These are phyloP conservation scores for Meandrusa payeni DNA, from an alignment of 2,888 invertebrate species.

Conservation along the genomic window DNA sequence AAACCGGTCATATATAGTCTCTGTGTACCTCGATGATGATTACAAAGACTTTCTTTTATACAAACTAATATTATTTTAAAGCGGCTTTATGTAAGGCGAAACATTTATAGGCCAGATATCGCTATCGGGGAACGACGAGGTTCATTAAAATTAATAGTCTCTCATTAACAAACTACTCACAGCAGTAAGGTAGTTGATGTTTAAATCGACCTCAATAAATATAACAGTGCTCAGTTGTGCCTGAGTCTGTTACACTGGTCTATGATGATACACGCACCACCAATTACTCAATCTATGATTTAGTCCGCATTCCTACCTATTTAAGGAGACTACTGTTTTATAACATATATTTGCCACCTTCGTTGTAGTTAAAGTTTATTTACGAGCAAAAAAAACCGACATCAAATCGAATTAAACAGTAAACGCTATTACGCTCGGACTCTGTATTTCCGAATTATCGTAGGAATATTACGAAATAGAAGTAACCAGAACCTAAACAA, in stretches of 20 bases:
- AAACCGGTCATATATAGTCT: no score
- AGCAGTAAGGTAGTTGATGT: constrained; percentile 25
- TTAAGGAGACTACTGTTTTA: constrained; percentile 15
- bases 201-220: constrained; percentile 37
- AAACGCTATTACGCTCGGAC: no score
- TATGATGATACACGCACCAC: constrained; percentile 28
- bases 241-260: constrained; percentile 24
- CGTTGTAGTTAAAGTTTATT: no score
- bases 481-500: no score
- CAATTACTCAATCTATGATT: constrained; percentile 32
- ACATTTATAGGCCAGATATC: constrained; percentile 10
- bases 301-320: constrained; percentile 33
- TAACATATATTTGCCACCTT: constrained; percentile 5
- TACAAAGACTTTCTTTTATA: no score
- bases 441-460: no score
- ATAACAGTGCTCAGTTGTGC: constrained; percentile 30
- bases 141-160: constrained; percentile 25
- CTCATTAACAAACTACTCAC: constrained; percentile 25
- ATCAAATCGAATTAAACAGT: no score
- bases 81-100: constrained; percentile 2
- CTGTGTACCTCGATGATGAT: no score
- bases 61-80: constrained; percentile 5
- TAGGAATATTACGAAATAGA: no score
- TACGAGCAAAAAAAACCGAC: no score
- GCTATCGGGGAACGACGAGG: constrained; percentile 10